Conservation (phyloP, 2,888 invertebrate genomes). For the Litoditis marina region DNA sequence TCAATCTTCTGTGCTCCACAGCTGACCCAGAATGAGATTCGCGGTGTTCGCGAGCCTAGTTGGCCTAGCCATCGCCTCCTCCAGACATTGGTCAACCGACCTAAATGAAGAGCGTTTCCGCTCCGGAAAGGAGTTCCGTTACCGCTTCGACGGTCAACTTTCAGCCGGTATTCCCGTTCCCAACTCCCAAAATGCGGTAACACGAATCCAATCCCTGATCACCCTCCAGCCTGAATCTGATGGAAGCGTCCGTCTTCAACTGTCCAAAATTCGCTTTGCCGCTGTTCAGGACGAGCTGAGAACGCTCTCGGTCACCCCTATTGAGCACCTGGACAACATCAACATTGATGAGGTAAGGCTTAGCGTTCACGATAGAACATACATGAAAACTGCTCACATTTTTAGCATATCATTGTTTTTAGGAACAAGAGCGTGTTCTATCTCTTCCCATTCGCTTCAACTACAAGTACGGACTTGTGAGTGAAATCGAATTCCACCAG, state of each 20-base stretch:
- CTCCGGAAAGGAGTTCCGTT: constrained; percentile 37
- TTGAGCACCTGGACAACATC: too few species aligned
- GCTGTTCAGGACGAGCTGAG: constrained; percentile 32
- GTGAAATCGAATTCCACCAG: constrained; percentile 20
- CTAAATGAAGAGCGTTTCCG: constrained; percentile 21
- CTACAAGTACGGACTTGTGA: constrained; percentile 38
- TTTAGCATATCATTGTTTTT: background rate
- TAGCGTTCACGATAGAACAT: too few species aligned
- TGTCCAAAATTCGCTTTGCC: constrained; percentile 33
- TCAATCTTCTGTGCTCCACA: too few species aligned
- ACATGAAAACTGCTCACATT: too few species aligned
- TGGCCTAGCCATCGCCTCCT: constrained; percentile 15
- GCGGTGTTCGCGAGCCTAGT: constrained; percentile 14
- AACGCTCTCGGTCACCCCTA: constrained; percentile 15
- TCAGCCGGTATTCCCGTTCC: constrained; percentile 47
- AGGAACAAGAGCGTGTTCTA: constrained; percentile 27
- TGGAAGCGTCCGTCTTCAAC: constrained; percentile 31
- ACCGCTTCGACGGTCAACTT: constrained; percentile 42
- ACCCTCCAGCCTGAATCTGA: constrained; percentile 38
- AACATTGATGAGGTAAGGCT: too few species aligned
- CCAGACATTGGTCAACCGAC: background rate
- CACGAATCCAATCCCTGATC: constrained; percentile 45
- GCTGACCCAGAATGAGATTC: constrained; percentile 10
- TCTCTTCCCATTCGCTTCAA: constrained; percentile 31
- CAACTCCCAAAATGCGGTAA: constrained; percentile 42